These are phyloP conservation scores for Scylla paramamosain DNA, from an alignment of 1,140 invertebrate species.

Conservation along the genomic window DNA sequence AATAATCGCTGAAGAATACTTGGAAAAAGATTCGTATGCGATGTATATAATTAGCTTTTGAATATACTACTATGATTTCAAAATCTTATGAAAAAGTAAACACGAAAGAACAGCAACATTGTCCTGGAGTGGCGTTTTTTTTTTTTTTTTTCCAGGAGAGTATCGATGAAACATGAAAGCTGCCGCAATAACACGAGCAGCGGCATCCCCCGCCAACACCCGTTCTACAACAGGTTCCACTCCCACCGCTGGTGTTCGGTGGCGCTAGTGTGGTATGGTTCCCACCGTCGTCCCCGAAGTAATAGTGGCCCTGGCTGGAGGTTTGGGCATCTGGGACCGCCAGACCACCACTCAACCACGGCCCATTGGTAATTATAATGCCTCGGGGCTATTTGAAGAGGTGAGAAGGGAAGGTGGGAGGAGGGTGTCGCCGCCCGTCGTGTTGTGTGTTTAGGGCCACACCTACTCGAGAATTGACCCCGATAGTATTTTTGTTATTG, in stretches of 20 bases:
- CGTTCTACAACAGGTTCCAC: background rate
- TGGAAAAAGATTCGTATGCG: no score
- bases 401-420: slow-evolving; percentile 54
- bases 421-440: slow-evolving; percentile 24
- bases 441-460: slow-evolving; percentile 65
- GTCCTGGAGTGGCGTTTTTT: no score
- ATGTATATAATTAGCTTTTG: no score
- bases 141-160: no score
- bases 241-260: background rate
- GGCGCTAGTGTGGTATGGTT: slow-evolving; percentile 7
- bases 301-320: slow-evolving; percentile 19
- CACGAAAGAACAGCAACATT: no score
- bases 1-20: no score
- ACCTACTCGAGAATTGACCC: slow-evolving; percentile 46
- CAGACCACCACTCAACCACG: slow-evolving; percentile 54
- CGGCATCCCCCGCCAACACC: background rate
- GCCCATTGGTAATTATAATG: slow-evolving; percentile 70
- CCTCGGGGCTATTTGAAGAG: slow-evolving; percentile 67
- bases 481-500: slow-evolving; percentile 66
- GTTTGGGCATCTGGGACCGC: background rate
- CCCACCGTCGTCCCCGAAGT: background rate
- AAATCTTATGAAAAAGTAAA: no score
- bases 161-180: no score
- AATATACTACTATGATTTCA: no score
- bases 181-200: background rate